Evolutionary conservation across 2,797 vertebrate species (phyloP).

Genomic region (Streptopelia turtur): DNA sequence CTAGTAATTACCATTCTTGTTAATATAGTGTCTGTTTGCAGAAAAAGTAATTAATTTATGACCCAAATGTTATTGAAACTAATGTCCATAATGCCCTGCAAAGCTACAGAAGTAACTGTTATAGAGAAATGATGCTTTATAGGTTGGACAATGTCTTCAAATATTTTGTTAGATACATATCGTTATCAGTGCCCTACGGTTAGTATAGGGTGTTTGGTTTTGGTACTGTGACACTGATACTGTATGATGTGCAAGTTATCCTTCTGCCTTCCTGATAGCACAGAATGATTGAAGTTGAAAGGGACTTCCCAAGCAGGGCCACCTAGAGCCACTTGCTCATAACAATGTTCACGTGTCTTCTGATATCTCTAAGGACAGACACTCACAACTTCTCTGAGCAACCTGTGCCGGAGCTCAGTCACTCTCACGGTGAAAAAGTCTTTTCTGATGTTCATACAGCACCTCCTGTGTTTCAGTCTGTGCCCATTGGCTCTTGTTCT

Average conservation of each 20-base stretch:
- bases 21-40: not conserved
- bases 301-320: not conserved
- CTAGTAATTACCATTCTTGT: not conserved
- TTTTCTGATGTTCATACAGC: not conserved
- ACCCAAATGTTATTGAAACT: not conserved
- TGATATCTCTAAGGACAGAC: not conserved
- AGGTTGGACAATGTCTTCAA: not conserved
- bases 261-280: not conserved
- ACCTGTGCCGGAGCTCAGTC: not conserved
- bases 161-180: not conserved
- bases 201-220: not conserved
- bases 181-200: not conserved
- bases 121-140: not conserved
- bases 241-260: not conserved
- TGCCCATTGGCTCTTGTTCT: not conserved
- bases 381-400: not conserved
- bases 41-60: not conserved
- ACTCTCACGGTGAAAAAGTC: not conserved
- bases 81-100: not conserved
- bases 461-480: not conserved
- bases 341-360: not conserved
- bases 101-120: not conserved
- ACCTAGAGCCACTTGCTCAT: not conserved
- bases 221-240: accelerated
- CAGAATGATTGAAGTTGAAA: not conserved